A percentile compares a stretch with the other conserved stretches of the same genome.
Conservation (phyloP, 2,797 vertebrate genomes). For the Fistularia tabacaria region DNA sequence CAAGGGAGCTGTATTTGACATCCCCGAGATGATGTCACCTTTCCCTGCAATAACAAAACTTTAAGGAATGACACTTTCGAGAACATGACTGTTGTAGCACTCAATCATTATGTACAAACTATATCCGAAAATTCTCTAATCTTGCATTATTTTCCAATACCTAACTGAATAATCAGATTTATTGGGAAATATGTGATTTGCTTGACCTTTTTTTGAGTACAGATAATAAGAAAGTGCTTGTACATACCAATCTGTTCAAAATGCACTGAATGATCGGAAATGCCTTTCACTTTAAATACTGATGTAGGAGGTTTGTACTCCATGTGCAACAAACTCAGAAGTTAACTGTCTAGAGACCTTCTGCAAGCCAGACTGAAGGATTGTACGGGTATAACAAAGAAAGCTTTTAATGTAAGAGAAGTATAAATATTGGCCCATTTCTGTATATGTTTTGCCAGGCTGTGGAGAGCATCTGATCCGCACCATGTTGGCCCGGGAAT, state of each 20-base stretch:
- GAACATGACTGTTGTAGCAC: not conserved
- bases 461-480: constrained; percentile 98
- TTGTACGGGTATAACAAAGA: not conserved
- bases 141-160: constrained; percentile 16
- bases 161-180: constrained; percentile 8
- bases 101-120: too few species aligned
- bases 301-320: not conserved
- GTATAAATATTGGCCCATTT: constrained; percentile 2
- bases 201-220: constrained; percentile 6
- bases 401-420: not conserved
- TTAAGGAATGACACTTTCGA: constrained; percentile 2
- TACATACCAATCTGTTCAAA: not conserved
- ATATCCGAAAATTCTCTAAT: constrained; percentile 1
- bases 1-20: constrained; percentile 47
- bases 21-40: constrained; percentile 1
- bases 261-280: too few species aligned
- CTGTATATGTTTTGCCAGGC: constrained; percentile 72
- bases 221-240: constrained; percentile 12
- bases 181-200: constrained; percentile 2
- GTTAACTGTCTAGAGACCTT: not conserved
- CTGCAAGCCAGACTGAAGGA: not conserved
- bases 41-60: constrained; percentile 21
- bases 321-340: not conserved
- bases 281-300: too few species aligned
- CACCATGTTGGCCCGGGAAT: constrained; percentile 97